phyloP scores from a whole-genome alignment of 2,113 vertebrate species.

The Hucho hucho region DNA sequence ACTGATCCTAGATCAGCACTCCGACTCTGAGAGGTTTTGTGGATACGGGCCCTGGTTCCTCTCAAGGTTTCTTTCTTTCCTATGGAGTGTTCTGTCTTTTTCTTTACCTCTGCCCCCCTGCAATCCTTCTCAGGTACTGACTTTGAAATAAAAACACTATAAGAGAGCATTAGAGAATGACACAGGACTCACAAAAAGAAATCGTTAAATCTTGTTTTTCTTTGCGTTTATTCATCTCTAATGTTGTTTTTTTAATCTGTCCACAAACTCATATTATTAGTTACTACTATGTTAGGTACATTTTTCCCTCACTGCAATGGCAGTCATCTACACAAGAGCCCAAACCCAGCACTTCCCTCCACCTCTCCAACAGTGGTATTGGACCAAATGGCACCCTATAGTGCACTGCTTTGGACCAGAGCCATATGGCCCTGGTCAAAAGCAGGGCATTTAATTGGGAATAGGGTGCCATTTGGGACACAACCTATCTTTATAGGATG shows the following conservation, averaged over 20 bases:
- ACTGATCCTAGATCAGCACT: too few relatives aligned
- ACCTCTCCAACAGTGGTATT: constrained; percentile 30
- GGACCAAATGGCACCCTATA: too few relatives aligned
- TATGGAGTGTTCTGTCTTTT: neutral
- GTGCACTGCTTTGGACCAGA: too few relatives aligned
- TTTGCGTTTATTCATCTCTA: constrained; percentile 76
- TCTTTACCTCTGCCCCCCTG: neutral
- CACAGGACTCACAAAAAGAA: neutral
- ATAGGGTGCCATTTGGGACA: too few relatives aligned
- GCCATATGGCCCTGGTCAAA: too few relatives aligned
- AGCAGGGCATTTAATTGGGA: too few relatives aligned
- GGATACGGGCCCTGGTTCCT: too few relatives aligned
- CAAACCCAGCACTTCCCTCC: constrained; percentile 64
- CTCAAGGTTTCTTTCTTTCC: neutral
- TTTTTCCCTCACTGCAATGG: constrained; percentile 78
- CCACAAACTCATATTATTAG: constrained; percentile 79
- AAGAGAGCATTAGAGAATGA: neutral
- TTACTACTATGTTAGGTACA: constrained; percentile 82
- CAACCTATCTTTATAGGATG: too few relatives aligned
- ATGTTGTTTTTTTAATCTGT: constrained; percentile 63
- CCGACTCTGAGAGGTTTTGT: too few relatives aligned
- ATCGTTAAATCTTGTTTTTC: constrained; percentile 12
- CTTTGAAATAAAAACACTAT: neutral
- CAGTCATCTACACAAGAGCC: constrained; percentile 78
- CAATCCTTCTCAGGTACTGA: too few relatives aligned